These are phyloP conservation scores for Nestor notabilis DNA, from an alignment of 2,113 vertebrate species.

Conservation along the genomic window DNA sequence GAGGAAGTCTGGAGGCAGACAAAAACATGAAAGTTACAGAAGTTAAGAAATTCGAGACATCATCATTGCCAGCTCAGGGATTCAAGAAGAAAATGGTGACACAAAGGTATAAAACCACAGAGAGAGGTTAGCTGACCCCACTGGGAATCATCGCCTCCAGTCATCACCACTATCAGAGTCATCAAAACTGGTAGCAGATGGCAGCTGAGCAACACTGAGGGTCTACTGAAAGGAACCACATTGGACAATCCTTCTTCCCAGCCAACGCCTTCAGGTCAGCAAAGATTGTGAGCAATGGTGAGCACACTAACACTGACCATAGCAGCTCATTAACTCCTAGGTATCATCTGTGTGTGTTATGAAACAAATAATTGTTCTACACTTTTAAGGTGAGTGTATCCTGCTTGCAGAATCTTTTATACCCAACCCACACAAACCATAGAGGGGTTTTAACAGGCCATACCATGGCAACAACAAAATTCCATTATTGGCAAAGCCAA, in stretches of 20 bases:
- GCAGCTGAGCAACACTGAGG: background rate
- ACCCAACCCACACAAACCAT: background rate
- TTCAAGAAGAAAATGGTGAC: background rate
- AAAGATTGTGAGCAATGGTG: background rate
- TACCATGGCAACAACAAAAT: background rate
- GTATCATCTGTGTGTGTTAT: background rate
- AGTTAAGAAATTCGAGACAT: background rate
- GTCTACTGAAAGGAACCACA: background rate
- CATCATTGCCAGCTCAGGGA: background rate
- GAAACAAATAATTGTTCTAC: background rate
- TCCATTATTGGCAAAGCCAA: background rate
- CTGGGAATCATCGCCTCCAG: background rate
- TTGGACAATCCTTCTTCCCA: background rate
- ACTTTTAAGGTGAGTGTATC: background rate
- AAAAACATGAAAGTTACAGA: background rate
- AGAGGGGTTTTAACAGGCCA: background rate
- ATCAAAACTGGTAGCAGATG: background rate
- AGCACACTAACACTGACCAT: background rate
- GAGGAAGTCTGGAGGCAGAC: background rate
- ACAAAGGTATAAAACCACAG: background rate
- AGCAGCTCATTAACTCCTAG: background rate
- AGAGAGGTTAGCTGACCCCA: background rate
- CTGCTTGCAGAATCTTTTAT: background rate
- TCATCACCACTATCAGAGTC: background rate
- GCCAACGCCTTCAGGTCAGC: background rate